Evolutionary conservation across 2,888 invertebrate genomes (phyloP).

Genomic region (Euphydryas editha): DNA sequence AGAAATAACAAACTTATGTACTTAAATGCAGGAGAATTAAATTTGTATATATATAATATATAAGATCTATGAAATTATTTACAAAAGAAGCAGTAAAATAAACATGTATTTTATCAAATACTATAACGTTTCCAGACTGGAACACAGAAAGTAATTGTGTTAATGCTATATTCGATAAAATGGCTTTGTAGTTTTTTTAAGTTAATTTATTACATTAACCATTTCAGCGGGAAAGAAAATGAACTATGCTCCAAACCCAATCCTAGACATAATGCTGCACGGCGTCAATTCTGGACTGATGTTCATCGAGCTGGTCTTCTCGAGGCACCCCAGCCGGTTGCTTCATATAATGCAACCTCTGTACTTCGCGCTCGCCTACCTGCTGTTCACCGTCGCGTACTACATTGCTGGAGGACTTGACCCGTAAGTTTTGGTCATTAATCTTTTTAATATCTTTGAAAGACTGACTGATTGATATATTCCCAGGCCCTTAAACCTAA

Average conservation of each 20-base stretch:
- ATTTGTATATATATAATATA: too few species aligned
- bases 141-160: too few species aligned
- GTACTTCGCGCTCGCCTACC: conserved; percentile 86
- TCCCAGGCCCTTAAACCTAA: too few species aligned
- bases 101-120: too few species aligned
- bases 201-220: not conserved
- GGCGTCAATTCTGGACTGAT: conserved; percentile 90
- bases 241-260: conserved; percentile 70
- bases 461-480: too few species aligned
- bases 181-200: not conserved
- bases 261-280: conserved; percentile 75
- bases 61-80: too few species aligned
- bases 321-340: conserved; percentile 88
- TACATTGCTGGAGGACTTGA: conserved; percentile 89
- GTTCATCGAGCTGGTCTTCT: conserved; percentile 88
- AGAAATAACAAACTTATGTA: not conserved
- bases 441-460: too few species aligned
- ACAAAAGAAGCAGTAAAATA: too few species aligned
- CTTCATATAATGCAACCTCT: conserved; percentile 87
- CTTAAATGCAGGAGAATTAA: too few species aligned
- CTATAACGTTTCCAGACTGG: too few species aligned
- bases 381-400: conserved; percentile 88
- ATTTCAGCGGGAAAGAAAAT: conserved; percentile 60
- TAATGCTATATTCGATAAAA: too few species aligned
- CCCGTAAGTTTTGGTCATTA: conserved; percentile 77